Conservation (phyloP, 2,113 vertebrate species). For the Urocolius indicus region DNA sequence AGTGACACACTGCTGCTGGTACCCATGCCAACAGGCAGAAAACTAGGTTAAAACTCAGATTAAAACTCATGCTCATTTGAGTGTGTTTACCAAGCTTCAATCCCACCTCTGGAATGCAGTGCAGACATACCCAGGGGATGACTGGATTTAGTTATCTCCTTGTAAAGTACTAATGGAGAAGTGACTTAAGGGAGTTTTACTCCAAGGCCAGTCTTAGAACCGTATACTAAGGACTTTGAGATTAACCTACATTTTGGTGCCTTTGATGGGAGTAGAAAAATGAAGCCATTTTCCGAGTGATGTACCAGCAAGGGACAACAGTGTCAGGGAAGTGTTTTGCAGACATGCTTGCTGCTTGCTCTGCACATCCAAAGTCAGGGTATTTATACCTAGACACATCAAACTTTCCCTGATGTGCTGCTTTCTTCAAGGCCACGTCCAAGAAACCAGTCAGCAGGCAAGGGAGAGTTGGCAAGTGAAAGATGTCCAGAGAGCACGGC, state of each 20-base stretch:
- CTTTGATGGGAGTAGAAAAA: neutral
- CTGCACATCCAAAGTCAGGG: neutral
- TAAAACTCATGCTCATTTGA: neutral
- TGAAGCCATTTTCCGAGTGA: neutral
- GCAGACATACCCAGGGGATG: neutral
- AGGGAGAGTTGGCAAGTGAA: neutral
- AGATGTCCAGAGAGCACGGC: neutral
- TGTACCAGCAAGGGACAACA: neutral
- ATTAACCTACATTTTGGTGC: neutral
- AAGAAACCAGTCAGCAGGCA: neutral
- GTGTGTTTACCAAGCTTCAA: neutral
- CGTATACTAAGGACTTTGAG: neutral
- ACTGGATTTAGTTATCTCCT: conserved; percentile 11
- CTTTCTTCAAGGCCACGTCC: neutral
- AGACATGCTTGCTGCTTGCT: neutral
- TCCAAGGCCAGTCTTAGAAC: neutral
- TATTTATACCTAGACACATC: neutral
- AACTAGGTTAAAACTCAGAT: neutral
- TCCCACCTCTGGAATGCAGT: neutral
- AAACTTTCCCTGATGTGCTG: neutral
- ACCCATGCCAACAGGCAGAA: neutral
- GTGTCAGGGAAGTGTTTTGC: neutral
- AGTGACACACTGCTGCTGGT: neutral
- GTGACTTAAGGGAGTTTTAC: neutral
- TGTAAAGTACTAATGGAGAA: conserved; percentile 13